Evolutionary conservation across 1,140 invertebrate genomes (phyloP).

Genomic region (Drosophila insularis): DNA sequence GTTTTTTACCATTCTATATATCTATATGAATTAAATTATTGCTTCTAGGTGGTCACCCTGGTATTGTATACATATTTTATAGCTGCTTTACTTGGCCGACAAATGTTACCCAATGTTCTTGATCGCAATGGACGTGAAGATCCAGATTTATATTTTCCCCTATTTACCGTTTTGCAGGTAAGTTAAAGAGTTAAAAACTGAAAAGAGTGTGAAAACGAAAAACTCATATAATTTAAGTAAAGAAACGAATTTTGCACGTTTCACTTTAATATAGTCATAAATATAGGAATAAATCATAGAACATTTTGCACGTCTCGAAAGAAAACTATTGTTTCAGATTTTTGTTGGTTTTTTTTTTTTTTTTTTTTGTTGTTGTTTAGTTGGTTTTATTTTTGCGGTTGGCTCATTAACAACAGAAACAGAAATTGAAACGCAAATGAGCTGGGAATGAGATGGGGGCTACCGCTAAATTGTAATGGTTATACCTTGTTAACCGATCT

Average conservation of each 20-base stretch:
- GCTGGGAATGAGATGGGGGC: slow-evolving; percentile 8
- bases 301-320: slow-evolving; percentile 56
- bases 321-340: not conserved
- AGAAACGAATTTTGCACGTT: slow-evolving; percentile 57
- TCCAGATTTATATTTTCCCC: slow-evolving; percentile 94
- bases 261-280: slow-evolving; percentile 45
- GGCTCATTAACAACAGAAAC: slow-evolving; percentile 7
- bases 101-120: slow-evolving; percentile 87
- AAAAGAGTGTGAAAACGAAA: not conserved
- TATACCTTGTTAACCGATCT: slow-evolving; percentile 59
- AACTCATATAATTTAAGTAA: slow-evolving; percentile 10
- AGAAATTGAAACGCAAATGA: slow-evolving; percentile 45
- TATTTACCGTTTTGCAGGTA: slow-evolving; percentile 95
- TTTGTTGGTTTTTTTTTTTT: slow-evolving; percentile 29
- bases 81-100: slow-evolving; percentile 91
- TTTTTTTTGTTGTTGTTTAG: slow-evolving; percentile 32
- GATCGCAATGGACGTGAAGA: slow-evolving; percentile 84
- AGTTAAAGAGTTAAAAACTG: slow-evolving; percentile 8
- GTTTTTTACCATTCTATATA: too few relatives aligned
- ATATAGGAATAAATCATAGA: slow-evolving; percentile 49
- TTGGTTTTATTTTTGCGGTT: slow-evolving; percentile 20
- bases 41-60: slow-evolving; percentile 93
- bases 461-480: slow-evolving; percentile 58
- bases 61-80: slow-evolving; percentile 96
- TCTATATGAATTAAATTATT: too few relatives aligned